These are phyloP conservation scores for Helicoverpa zea DNA, from an alignment of 1,140 invertebrate species.

Conservation along the genomic window DNA sequence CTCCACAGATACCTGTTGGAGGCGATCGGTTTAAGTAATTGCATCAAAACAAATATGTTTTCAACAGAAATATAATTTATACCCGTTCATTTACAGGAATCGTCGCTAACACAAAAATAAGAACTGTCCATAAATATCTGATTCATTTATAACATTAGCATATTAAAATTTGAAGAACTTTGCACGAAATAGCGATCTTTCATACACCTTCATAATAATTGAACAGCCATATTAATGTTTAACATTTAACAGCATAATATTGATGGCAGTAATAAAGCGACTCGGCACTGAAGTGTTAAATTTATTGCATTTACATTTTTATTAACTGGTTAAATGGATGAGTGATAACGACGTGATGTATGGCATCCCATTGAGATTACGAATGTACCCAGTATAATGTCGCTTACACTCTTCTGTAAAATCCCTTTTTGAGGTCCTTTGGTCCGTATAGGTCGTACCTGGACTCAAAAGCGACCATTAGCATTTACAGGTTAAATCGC, in stretches of 20 bases:
- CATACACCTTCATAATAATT: constrained; percentile 5
- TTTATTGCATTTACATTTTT: constrained; percentile 39
- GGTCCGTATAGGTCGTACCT: too few relatives aligned
- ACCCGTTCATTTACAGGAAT: too few relatives aligned
- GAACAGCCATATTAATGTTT: background rate
- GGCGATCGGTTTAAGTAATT: too few relatives aligned
- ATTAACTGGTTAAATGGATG: constrained; percentile 25
- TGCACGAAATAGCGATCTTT: background rate
- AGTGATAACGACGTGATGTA: constrained; percentile 13
- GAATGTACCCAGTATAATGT: background rate
- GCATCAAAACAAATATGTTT: too few relatives aligned
- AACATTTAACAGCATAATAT: constrained; percentile 19
- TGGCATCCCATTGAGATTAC: background rate
- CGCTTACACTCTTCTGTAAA: background rate
- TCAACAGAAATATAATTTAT: too few relatives aligned
- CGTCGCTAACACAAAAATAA: too few relatives aligned
- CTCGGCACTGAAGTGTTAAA: constrained; percentile 25
- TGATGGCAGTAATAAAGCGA: constrained; percentile 5
- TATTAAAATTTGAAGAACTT: too few relatives aligned
- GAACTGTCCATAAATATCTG: too few relatives aligned
- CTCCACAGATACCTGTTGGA: too few relatives aligned
- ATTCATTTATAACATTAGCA: too few relatives aligned
- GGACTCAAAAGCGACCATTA: too few relatives aligned
- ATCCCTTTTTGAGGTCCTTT: background rate
- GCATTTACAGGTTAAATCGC: too few relatives aligned